Conservation (phyloP, 2,797 vertebrate species). For the Microctenopoma lineatum region DNA sequence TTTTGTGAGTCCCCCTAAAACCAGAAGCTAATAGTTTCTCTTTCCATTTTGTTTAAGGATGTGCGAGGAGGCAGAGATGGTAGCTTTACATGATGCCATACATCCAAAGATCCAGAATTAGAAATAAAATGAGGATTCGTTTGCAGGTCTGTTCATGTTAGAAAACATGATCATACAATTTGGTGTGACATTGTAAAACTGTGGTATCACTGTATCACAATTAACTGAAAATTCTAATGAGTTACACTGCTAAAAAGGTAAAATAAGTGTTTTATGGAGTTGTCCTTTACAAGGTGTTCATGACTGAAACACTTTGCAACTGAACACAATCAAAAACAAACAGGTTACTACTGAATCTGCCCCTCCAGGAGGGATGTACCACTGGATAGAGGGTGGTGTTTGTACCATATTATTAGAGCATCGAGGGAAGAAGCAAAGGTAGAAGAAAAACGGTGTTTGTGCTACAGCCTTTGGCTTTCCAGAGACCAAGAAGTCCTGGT, state of each 20-base stretch:
- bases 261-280: background rate
- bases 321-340: background rate
- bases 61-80: too few relatives aligned
- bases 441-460: background rate
- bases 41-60: too few relatives aligned
- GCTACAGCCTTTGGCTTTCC: too few relatives aligned
- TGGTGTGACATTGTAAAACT: background rate
- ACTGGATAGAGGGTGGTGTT: too few relatives aligned
- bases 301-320: background rate
- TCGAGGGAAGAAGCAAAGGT: background rate
- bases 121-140: background rate
- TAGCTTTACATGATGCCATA: background rate
- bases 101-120: background rate
- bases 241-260: too few relatives aligned
- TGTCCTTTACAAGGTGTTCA: background rate
- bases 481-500: constrained; percentile 1
- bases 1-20: too few relatives aligned
- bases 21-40: too few relatives aligned
- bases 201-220: background rate
- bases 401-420: background rate
- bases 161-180: background rate
- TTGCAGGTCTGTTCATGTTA: background rate
- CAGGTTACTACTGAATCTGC: background rate
- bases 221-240: background rate
- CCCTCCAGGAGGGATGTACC: background rate